These are phyloP conservation scores for Anoplolepis gracilipes DNA, from an alignment of 1,140 invertebrate genomes.

Conservation along the genomic window DNA sequence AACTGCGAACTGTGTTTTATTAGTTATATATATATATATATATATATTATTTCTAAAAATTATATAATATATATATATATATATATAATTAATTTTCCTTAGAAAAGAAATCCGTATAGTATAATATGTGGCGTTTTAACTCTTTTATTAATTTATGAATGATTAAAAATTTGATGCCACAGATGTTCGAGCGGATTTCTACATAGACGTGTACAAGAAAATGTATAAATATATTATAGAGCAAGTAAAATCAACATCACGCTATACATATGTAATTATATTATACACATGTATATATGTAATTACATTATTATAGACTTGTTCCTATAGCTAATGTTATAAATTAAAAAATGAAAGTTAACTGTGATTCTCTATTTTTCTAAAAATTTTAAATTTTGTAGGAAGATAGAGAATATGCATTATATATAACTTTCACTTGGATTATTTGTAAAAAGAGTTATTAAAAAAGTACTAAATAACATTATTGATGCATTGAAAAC, in stretches of 20 bases:
- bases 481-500: background rate
- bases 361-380: background rate
- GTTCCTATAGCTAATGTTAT: background rate
- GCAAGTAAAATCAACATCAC: conserved; percentile 4
- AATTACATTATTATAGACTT: conserved; percentile 5
- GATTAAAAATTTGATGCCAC: conserved; percentile 13
- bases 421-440: background rate
- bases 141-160: conserved; percentile 2
- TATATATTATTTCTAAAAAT: too few relatives aligned
- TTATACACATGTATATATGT: background rate
- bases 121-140: background rate
- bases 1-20: background rate
- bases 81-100: conserved; percentile 26
- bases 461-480: conserved; percentile 19
- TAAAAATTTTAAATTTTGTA: background rate
- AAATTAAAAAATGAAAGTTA: background rate
- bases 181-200: conserved; percentile 12
- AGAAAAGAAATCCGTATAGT: background rate
- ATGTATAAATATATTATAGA: conserved; percentile 19
- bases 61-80: too few relatives aligned
- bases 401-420: background rate
- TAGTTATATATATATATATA: too few relatives aligned
- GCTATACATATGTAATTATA: background rate
- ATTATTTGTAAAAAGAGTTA: conserved; percentile 7
- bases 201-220: background rate